Conservation (phyloP, 1,140 invertebrate species). For the Sycobia sp. region DNA sequence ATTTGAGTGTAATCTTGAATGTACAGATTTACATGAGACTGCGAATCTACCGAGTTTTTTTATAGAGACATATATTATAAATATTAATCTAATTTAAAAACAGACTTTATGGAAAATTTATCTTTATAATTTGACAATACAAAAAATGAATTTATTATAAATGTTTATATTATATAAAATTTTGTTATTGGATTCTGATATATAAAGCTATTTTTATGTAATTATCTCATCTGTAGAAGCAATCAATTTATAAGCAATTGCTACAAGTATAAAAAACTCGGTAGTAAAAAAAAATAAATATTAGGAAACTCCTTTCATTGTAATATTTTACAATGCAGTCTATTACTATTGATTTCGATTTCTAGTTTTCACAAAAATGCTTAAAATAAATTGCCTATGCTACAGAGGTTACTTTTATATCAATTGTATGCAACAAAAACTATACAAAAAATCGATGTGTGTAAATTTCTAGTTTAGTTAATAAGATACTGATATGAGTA, state of each 20-base stretch:
- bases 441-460: neutral
- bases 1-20: neutral
- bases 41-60: conserved; percentile 5
- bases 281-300: neutral
- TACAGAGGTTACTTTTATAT: conserved; percentile 7
- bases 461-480: conserved; percentile 20
- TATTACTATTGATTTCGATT: neutral
- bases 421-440: neutral
- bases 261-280: neutral
- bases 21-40: neutral
- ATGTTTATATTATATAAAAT: no score
- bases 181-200: no score
- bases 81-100: no score
- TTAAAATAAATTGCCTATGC: conserved; percentile 9
- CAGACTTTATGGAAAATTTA: no score
- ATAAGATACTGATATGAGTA: neutral
- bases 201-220: no score
- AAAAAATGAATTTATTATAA: no score
- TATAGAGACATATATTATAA: no score
- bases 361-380: neutral
- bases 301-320: conserved; percentile 33
- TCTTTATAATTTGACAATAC: no score
- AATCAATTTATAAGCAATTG: no score
- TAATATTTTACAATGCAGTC: conserved; percentile 38
- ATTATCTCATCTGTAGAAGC: no score